Percentiles rank a stretch among this genome's conserved stretches.
Evolutionary conservation across 1,140 invertebrate genomes (phyloP).

Genomic region (Thrips palmi): DNA sequence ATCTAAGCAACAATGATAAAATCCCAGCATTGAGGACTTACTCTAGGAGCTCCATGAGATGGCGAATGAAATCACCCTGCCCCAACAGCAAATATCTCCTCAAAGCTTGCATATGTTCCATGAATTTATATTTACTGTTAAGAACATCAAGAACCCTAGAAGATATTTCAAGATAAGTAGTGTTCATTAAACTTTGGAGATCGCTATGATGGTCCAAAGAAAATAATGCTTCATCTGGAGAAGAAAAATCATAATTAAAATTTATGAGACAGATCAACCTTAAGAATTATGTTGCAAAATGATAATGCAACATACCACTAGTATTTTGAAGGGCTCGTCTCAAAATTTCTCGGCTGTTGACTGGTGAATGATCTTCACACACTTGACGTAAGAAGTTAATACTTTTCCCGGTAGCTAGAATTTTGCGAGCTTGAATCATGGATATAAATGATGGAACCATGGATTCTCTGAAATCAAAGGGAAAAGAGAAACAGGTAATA

Average conservation of each 20-base stretch:
- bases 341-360: neutral
- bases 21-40: slow-evolving; percentile 27
- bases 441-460: slow-evolving; percentile 70
- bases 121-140: slow-evolving; percentile 68
- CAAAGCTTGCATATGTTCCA: slow-evolving; percentile 81
- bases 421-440: slow-evolving; percentile 46
- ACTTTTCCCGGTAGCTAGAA: slow-evolving; percentile 82
- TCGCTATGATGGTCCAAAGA: slow-evolving; percentile 42
- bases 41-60: slow-evolving; percentile 81
- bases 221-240: slow-evolving; percentile 43
- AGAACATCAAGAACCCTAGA: slow-evolving; percentile 70
- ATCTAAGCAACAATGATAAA: slow-evolving; percentile 9
- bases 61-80: slow-evolving; percentile 89
- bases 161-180: slow-evolving; percentile 72
- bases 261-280: slow-evolving; percentile 5
- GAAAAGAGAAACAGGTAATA: slow-evolving; percentile 15
- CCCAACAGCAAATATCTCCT: slow-evolving; percentile 78
- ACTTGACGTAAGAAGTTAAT: slow-evolving; percentile 87
- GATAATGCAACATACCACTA: slow-evolving; percentile 45
- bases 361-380: slow-evolving; percentile 44
- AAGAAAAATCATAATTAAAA: slow-evolving; percentile 5
- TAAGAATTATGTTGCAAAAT: neutral
- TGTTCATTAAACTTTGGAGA: slow-evolving; percentile 60
- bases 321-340: neutral
- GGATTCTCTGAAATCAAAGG: slow-evolving; percentile 28